Base-by-base conservation (phyloP, 2,113 vertebrate genomes). In the Silurus meridionalis region DNA sequence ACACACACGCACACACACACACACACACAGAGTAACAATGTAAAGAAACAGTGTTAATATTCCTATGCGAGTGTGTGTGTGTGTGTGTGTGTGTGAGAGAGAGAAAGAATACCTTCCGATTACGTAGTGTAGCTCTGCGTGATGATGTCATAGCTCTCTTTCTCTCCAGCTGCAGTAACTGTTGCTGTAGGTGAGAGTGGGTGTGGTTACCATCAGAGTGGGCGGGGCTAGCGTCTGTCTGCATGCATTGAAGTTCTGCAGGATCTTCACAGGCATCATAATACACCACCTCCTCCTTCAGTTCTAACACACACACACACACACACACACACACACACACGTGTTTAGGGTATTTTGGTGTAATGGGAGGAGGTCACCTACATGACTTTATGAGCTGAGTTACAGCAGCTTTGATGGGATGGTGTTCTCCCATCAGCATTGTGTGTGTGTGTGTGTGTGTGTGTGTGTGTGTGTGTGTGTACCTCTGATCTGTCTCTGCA, bases 211-310 rank as follows among this genome's bases (percentile, higher is more conserved):
- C 58, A 15, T 91, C 87, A 13, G 89, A 89, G 0, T 93, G 93
- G 71, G 91, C 71, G 69, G 85, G 89, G 0, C 52, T 90, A 69
- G 13, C 28, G 55, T 72, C 79, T 28, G 91, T 89, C 55, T 93
- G 89, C 85, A 94, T 37, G 72, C 93, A 95, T 88, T 94, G 92
- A 82, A 99, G 95, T 90, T 99, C 97, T 91, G 97, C 96, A 0
- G 94, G 95, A 82, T 95, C 97, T 92, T 99, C 96, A 91, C 96
- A 99, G 0, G 98, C 95, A 82, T 99, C 97, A 0, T 99, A 98
- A 91, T 99, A 99, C 89, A 98, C 94, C 91, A 99, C 98, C 94
- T 99, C 97, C 88, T 99, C 96, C 91, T 97, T 96, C 92, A 97
- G 94, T 87, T 99, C 98, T 99, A 92, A 85, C 89, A 95, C 93